Base-by-base conservation (phyloP, 2,797 vertebrate genomes). In the Triplophysa yarkandensis region DNA sequence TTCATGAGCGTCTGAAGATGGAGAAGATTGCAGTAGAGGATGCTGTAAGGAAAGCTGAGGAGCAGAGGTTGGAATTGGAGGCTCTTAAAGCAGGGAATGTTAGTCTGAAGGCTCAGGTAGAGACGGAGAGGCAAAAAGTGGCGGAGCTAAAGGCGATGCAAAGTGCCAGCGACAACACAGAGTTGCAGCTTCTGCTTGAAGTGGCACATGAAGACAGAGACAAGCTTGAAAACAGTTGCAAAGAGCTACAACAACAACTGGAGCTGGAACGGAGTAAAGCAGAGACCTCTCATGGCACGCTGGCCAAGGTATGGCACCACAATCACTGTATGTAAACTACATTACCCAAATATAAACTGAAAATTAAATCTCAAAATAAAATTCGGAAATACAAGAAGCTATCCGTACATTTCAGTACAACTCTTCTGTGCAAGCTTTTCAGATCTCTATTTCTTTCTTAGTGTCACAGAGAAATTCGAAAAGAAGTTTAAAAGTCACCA, bases 71-170 rank as follows among this genome's bases (percentile, higher is more conserved):
- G 0, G 74, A 86, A 4, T 68, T 88, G 8, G 95, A 96, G 57
- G 81, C 83, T n/a, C 87, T 96, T 69, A 92, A 92, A 80, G 86
- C 91, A 8, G 97, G 98, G 83, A 96, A 92, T 39, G 89, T 89
- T 55, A 86, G 93, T 64, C 85, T 98, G 68, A 95, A 94, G 86
- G 89, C 88, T 6, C 95, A 94, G 77, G 77, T 96, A 81, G 96
- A 98, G 81, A 90, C 90, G 0, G 95, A 96, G 89, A 93, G 91
- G 75, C 96, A 95, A 71, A 96, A 95, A 75, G 88, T 91, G 0
- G 62, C 75, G 0, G 94, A 95, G 81, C 87, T 94, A 77, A 93
- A 92, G 0, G 87, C 89, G 11, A 83, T 93, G 85, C 91, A 91
- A 77, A 90, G 61, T 64, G 82, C 94, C 83, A 77, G 93, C 76